Percentiles rank a stretch among this genome's conserved stretches.
Conservation (phyloP, 1,140 invertebrate genomes). For the Brachionus asplanchnoidis region DNA sequence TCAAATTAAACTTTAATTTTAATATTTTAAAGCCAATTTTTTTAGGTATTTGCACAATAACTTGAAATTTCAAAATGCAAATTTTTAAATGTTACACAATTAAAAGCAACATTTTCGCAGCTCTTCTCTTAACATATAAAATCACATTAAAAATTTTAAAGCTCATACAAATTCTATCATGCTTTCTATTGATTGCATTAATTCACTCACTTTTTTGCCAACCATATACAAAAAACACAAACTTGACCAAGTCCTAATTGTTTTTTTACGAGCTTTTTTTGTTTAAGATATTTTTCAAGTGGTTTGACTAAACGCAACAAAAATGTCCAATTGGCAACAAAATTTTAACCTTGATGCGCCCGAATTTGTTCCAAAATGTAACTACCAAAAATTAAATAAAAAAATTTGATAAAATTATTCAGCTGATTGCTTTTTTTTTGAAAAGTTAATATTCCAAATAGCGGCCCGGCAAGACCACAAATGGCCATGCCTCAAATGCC, state of each 20-base stretch:
- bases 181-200: neutral
- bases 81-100: neutral
- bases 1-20: neutral
- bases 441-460: neutral
- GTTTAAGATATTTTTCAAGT: neutral
- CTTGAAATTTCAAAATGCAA: conserved; percentile 14
- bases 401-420: neutral
- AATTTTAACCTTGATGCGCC: conserved; percentile 40
- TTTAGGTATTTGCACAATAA: neutral
- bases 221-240: neutral
- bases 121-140: neutral
- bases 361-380: conserved; percentile 41
- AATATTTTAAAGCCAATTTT: neutral
- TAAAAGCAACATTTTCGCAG: neutral
- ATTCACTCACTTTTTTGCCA: neutral
- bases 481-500: neutral
- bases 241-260: neutral
- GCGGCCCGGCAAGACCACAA: neutral
- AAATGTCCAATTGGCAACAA: conserved; percentile 38
- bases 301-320: neutral
- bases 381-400: neutral
- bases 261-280: neutral
- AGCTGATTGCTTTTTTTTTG: neutral
- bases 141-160: neutral
- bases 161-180: conserved; percentile 23